Percentiles rank a stretch among this genome's conserved stretches.
Evolutionary conservation across 2,888 invertebrate genomes (phyloP).

Genomic region (Drosophila formosana): DNA sequence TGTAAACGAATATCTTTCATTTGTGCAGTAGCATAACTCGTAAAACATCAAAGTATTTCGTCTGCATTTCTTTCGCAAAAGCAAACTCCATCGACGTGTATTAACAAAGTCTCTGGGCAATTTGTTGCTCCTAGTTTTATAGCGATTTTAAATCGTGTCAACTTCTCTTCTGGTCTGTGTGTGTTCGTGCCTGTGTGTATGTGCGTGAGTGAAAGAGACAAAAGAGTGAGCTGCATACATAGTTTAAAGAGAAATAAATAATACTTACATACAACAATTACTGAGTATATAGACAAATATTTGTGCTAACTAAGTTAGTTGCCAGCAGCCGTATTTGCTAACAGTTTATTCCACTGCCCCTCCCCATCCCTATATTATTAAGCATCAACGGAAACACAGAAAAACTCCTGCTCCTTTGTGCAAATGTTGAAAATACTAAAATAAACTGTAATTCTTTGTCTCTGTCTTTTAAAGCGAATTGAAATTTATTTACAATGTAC

Average conservation of each 20-base stretch:
- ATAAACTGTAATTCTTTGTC: constrained; percentile 30
- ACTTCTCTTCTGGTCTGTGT: neutral
- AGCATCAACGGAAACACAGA: constrained; percentile 11
- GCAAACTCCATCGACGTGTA: constrained; percentile 22
- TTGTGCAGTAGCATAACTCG: constrained; percentile 25
- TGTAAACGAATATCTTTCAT: constrained; percentile 56
- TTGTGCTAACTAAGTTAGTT: constrained; percentile 51
- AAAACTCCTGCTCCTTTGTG: constrained; percentile 25
- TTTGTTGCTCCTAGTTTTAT: constrained; percentile 29
- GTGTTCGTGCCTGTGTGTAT: constrained; percentile 2
- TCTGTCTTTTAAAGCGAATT: neutral
- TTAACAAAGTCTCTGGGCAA: constrained; percentile 36
- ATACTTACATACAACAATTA: constrained; percentile 10
- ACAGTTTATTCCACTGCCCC: constrained; percentile 27
- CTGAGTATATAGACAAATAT: constrained; percentile 37
- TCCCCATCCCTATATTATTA: constrained; percentile 31
- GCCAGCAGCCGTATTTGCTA: constrained; percentile 36
- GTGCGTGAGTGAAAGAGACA: constrained; percentile 37
- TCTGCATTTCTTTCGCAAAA: constrained; percentile 22
- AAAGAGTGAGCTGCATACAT: constrained; percentile 48
- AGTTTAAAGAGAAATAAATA: constrained; percentile 36
- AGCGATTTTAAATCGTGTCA: constrained; percentile 38
- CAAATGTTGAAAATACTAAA: constrained; percentile 26
- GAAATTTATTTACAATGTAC: neutral
- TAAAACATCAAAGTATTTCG: constrained; percentile 19